phyloP scores from a whole-genome alignment of 2,797 vertebrate genomes.

The Falco concolor region DNA sequence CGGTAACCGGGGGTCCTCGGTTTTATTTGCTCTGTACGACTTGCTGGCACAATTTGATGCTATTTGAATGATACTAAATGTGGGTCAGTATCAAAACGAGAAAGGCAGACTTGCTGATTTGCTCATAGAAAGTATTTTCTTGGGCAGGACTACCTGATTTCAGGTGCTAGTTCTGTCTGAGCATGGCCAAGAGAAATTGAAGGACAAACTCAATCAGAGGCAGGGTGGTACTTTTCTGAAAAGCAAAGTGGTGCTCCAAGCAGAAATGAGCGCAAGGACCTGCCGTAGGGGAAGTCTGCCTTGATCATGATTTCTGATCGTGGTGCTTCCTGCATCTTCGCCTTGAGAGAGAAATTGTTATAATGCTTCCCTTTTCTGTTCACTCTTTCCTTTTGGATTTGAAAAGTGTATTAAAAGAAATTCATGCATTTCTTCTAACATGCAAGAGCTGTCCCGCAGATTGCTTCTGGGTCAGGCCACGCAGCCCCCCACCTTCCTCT shows the following conservation, averaged over 20 bases:
- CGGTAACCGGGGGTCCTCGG: accelerated
- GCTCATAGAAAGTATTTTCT: not conserved
- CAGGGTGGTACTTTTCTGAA: not conserved
- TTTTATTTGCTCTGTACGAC: accelerated
- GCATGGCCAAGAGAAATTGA: not conserved
- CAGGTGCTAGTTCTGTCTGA: not conserved
- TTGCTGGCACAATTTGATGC: not conserved
- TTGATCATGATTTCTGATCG: not conserved
- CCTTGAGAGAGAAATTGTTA: not conserved
- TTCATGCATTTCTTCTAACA: not conserved
- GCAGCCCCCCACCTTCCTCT: not conserved
- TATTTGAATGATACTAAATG: not conserved
- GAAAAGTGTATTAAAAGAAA: not conserved
- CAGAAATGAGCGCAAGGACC: not conserved
- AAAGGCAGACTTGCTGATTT: not conserved
- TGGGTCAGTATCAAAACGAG: not conserved
- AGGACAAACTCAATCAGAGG: not conserved
- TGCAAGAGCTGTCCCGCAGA: not conserved
- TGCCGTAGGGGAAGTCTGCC: not conserved
- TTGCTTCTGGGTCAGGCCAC: not conserved
- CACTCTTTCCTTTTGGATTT: not conserved
- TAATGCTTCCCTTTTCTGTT: not conserved
- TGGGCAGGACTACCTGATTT: not conserved
- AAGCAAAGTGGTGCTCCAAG: not conserved
- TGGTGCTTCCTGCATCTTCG: not conserved